A percentile compares a stretch with the other conserved stretches of the same genome.
phyloP scores from a whole-genome alignment of 2,113 vertebrate genomes.

The Gavia stellata region DNA sequence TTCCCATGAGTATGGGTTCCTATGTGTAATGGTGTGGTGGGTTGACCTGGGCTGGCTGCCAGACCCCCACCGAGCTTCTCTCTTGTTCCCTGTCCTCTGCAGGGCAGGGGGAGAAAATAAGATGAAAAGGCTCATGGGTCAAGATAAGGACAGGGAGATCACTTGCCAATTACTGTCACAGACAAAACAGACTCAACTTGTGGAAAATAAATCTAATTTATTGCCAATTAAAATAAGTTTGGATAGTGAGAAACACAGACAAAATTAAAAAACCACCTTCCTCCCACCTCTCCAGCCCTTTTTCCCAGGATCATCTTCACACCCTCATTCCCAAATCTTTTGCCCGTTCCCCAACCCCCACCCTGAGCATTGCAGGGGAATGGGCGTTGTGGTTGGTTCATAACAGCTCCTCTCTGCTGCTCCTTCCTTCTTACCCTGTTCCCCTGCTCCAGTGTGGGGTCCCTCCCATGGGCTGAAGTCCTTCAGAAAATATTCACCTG shows the following conservation, averaged over 20 bases:
- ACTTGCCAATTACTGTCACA: neutral
- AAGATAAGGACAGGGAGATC: neutral
- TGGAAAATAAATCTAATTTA: neutral
- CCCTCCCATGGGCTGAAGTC: neutral
- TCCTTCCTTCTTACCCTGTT: neutral
- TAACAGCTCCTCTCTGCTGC: neutral
- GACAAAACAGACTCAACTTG: neutral
- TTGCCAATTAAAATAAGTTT: neutral
- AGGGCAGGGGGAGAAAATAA: neutral
- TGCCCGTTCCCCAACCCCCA: rapidly evolving
- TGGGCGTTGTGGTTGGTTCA: rapidly evolving
- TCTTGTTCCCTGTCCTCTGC: neutral
- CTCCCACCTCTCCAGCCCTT: neutral
- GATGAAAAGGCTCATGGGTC: neutral
- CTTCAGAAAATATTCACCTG: neutral
- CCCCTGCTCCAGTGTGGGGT: rapidly evolving
- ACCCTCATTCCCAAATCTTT: neutral
- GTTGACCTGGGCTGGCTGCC: neutral
- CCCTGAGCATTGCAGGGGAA: neutral
- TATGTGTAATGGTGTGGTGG: neutral
- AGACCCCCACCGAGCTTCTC: rapidly evolving
- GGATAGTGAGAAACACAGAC: neutral
- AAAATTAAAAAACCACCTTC: neutral
- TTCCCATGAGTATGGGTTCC: neutral
- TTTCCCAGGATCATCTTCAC: neutral